Percentiles rank a stretch among this genome's conserved stretches.
Conservation (phyloP, 2,113 vertebrate species). For the Mionectes macconnelli region DNA sequence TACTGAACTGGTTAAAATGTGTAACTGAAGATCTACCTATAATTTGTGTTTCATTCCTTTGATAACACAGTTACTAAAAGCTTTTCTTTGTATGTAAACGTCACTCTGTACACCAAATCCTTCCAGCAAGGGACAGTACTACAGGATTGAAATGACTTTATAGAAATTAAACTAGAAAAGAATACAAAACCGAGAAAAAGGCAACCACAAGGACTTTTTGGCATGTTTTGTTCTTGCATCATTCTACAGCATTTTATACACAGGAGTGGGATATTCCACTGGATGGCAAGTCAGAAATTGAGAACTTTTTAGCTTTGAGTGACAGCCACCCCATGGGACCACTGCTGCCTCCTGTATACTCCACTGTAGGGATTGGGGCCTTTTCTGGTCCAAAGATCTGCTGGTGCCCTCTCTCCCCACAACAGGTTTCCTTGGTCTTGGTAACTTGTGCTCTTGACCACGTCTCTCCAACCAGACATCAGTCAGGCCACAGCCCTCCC, state of each 20-base stretch:
- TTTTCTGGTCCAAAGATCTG: not conserved
- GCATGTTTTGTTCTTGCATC: not conserved
- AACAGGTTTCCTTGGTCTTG: not conserved
- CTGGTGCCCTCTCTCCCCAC: not conserved
- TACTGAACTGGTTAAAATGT: not conserved
- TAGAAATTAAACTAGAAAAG: not conserved
- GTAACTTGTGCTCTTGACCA: not conserved
- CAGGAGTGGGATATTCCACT: not conserved
- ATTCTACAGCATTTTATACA: not conserved
- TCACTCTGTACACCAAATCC: not conserved
- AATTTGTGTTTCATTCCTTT: not conserved
- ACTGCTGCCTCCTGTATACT: not conserved
- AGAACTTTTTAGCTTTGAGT: not conserved
- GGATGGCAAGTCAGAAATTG: not conserved
- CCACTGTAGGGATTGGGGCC: not conserved
- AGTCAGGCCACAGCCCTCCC: not conserved
- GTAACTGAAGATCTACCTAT: not conserved
- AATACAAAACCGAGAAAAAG: not conserved
- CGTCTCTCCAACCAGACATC: not conserved
- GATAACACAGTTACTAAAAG: not conserved
- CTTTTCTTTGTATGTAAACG: not conserved
- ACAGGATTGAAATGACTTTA: not conserved
- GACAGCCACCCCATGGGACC: not conserved
- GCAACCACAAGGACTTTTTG: fast-evolving
- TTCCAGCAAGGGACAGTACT: not conserved